Percentiles rank a stretch among this genome's conserved stretches.
phyloP scores from a whole-genome alignment of 2,888 invertebrate genomes.

The Andrena dorsata region DNA sequence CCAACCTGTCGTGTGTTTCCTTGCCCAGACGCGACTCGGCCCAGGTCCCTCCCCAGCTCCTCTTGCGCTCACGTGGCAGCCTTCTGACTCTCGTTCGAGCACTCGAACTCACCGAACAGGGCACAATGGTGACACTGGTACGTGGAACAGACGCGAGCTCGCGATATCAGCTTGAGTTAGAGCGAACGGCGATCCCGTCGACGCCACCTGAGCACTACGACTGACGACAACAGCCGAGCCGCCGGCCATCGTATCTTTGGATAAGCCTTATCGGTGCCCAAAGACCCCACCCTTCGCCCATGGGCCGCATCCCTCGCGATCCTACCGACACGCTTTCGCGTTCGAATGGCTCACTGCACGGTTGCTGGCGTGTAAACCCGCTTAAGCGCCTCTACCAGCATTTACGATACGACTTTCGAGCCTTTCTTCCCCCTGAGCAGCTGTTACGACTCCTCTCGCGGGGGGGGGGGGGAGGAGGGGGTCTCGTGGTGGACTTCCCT shows the following conservation, averaged over 20 bases:
- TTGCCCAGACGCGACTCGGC: conserved; percentile 41
- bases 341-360: conserved; percentile 20
- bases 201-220: conserved; percentile 79
- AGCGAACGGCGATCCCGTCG: conserved; percentile 68
- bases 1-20: conserved; percentile 34
- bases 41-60: conserved; percentile 39
- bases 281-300: conserved; percentile 74
- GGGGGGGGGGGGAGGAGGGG: background rate
- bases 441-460: background rate
- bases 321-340: conserved; percentile 49
- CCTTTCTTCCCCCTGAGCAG: conserved; percentile 1
- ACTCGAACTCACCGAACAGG: conserved; percentile 10
- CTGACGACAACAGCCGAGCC: conserved; percentile 75
- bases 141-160: conserved; percentile 38
- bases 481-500: background rate
- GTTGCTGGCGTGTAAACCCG: conserved; percentile 19
- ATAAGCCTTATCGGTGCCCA: conserved; percentile 80
- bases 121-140: conserved; percentile 17
- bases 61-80: conserved; percentile 36
- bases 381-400: conserved; percentile 33
- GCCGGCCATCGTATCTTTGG: conserved; percentile 77
- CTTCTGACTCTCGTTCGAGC: conserved; percentile 32
- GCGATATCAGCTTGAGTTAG: conserved; percentile 56
- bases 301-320: conserved; percentile 69
- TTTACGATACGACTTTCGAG: conserved; percentile 45